Evolutionary conservation across 2,888 invertebrate species (phyloP).

Genomic region (Parnassius apollo): DNA sequence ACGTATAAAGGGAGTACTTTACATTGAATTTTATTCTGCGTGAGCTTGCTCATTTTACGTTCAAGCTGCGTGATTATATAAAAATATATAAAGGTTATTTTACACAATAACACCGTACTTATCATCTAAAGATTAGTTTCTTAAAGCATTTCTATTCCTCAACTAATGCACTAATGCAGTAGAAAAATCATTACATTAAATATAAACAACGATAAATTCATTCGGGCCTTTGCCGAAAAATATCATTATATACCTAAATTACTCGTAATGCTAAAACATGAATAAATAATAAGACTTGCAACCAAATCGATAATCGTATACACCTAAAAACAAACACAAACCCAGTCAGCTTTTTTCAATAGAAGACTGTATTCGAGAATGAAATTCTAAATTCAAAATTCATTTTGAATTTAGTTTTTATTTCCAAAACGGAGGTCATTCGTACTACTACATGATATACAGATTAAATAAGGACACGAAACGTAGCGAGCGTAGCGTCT

Average conservation of each 20-base stretch:
- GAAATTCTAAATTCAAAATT: not conserved
- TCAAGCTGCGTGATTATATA: too few species aligned
- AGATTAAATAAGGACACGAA: conserved; percentile 17
- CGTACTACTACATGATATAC: conserved; percentile 7
- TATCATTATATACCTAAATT: not conserved
- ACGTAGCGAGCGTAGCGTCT: conserved; percentile 17
- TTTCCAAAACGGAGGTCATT: not conserved
- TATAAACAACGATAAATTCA: not conserved
- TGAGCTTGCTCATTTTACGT: too few species aligned
- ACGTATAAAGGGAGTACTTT: too few species aligned
- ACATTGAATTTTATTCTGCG: too few species aligned
- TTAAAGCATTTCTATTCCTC: too few species aligned
- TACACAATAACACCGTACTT: too few species aligned
- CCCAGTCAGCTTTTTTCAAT: not conserved
- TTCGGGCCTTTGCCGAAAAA: not conserved
- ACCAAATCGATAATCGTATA: conserved; percentile 21
- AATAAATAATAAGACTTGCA: conserved; percentile 16
- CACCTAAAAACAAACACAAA: conserved; percentile 9
- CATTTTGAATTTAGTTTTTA: not conserved
- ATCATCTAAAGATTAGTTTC: too few species aligned
- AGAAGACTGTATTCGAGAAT: too few species aligned
- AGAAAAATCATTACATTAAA: too few species aligned
- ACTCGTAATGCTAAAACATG: not conserved
- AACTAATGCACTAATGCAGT: too few species aligned
- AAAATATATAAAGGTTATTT: too few species aligned